Percentiles rank a stretch among this genome's conserved stretches.
These are phyloP conservation scores for Molothrus aeneus DNA, from an alignment of 2,797 vertebrate species.

Conservation along the genomic window DNA sequence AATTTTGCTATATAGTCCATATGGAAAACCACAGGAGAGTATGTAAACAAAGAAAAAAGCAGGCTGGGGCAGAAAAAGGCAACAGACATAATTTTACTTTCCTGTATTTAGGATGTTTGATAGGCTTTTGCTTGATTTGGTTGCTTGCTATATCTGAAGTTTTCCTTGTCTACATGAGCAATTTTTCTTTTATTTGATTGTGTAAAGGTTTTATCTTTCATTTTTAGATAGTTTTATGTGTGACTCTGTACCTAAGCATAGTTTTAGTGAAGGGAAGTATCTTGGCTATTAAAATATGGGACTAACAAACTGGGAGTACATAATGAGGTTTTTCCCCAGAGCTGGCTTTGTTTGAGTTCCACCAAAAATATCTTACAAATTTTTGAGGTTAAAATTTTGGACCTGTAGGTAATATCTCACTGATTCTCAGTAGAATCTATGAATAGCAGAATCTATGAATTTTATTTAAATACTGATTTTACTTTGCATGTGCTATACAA, in stretches of 20 bases:
- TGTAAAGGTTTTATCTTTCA: not conserved
- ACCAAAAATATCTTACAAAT: not conserved
- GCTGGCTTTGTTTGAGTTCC: not conserved
- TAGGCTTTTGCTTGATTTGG: not conserved
- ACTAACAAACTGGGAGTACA: not conserved
- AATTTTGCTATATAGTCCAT: not conserved
- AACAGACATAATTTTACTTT: not conserved
- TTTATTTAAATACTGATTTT: not conserved
- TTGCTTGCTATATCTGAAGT: not conserved
- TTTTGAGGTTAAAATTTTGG: not conserved
- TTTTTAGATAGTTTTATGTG: not conserved
- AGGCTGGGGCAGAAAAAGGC: not conserved
- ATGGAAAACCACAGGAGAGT: not conserved
- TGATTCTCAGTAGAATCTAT: not conserved
- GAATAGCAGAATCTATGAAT: too few species aligned
- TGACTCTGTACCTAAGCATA: not conserved
- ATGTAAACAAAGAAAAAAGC: not conserved
- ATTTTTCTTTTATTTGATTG: not conserved
- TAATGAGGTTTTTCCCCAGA: not conserved
- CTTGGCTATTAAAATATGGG: not conserved
- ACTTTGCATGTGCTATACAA: not conserved
- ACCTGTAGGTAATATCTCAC: not conserved
- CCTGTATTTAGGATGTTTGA: not conserved
- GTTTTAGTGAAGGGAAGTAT: not conserved
- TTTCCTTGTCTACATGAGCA: not conserved